A percentile compares a stretch with the other conserved stretches of the same genome.
Evolutionary conservation across 2,888 invertebrate genomes (phyloP).

Genomic region (Branchinecta sandiegonensis): DNA sequence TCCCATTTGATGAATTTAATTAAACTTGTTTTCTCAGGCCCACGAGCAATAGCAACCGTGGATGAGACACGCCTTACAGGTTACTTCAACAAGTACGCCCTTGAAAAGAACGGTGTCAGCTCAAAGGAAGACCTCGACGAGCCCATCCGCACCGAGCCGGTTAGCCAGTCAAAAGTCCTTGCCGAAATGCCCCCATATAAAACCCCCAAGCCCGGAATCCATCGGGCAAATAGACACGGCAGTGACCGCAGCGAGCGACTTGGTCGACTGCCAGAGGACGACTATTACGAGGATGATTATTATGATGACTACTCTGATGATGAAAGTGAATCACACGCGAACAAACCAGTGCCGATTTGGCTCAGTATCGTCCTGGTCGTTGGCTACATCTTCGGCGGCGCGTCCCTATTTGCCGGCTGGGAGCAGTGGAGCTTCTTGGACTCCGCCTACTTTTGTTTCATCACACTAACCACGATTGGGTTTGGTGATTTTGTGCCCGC

Average conservation of each 20-base stretch:
- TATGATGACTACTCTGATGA: constrained; percentile 27
- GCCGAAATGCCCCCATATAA: not conserved
- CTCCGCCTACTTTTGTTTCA: constrained; percentile 84
- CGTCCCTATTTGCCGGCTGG: constrained; percentile 69
- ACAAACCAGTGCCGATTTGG: constrained; percentile 60
- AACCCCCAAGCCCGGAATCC: constrained; percentile 16
- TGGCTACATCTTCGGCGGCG: constrained; percentile 76
- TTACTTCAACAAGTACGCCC: constrained; percentile 53
- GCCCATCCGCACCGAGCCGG: not conserved
- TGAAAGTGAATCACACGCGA: constrained; percentile 33
- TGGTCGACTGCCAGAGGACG: constrained; percentile 33
- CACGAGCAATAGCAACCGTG: constrained; percentile 19
- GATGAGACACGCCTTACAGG: constrained; percentile 38
- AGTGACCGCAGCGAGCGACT: constrained; percentile 22
- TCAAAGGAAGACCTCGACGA: not conserved
- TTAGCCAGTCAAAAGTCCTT: not conserved
- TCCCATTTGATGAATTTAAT: not conserved
- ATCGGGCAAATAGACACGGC: constrained; percentile 10
- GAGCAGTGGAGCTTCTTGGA: constrained; percentile 74
- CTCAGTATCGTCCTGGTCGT: constrained; percentile 47
- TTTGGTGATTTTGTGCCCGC: constrained; percentile 85
- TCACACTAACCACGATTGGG: constrained; percentile 75
- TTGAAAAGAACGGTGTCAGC: constrained; percentile 38
- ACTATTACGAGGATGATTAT: constrained; percentile 39
- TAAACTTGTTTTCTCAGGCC: not conserved